Base-by-base conservation (phyloP, 2,888 invertebrate genomes). In the Lochmaea capreae region DNA sequence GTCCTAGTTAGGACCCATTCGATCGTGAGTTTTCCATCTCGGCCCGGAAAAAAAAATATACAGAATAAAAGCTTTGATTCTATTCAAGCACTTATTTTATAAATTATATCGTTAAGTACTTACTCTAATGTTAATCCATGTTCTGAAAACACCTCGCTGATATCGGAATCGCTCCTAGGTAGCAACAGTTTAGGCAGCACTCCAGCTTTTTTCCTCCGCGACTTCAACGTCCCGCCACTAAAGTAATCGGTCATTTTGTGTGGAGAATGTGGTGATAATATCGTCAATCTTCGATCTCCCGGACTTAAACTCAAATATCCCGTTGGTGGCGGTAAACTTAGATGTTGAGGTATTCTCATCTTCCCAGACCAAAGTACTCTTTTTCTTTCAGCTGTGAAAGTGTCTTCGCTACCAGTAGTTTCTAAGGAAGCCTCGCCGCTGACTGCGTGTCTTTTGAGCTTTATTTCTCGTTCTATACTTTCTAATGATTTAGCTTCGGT, bases 231-330 rank as follows among this genome's bases (percentile, higher is more conserved):
- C 22, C 90, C 87, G 71, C 91, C 90, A 42, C 91, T 90, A 3
- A 90, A 86, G 67, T 91, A 89, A 87, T 91, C 91, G 81, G 91
- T 90, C 78, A 93, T 88, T 73, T 93, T 92, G 83, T 93, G 90
- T 0, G 95, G 95, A 83, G 93, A 93, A 85, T 93, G 94, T 0
- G 94, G 93, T 79, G 95, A 95, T 73, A 95, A 88, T 73, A 95
- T 95, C 57, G 94, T 95, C 67, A 95, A 90, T 79, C 90, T 90
- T 14, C 93, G 84, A 80, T 90, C 89, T 1, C 90, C 89, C 0
- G 89, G 89, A 77, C 89, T 89, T 68, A 88, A 81, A 65, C 87
- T 89, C 54, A 89, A 79, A 59, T 89, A 89, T 74, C 91, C 92
- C 8, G 88, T 86, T 0, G 92, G 92, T 10, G 93, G 93, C 10